Percentiles rank a stretch among this genome's conserved stretches.
These are phyloP conservation scores for Labeo catla DNA, from an alignment of 2,113 vertebrate species.

Conservation along the genomic window DNA sequence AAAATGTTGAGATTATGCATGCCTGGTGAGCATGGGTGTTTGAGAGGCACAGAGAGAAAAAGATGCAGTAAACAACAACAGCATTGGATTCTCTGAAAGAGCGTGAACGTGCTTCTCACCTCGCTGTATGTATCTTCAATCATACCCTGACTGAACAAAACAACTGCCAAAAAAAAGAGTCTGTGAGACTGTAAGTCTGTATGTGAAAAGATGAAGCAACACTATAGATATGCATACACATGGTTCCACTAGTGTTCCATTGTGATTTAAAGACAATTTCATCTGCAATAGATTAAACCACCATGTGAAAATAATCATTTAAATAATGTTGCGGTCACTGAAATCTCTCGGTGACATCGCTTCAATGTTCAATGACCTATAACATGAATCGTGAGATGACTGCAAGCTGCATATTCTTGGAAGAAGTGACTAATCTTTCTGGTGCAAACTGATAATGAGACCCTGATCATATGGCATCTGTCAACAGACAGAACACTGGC, in stretches of 20 bases:
- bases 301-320: not conserved
- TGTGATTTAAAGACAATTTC: not conserved
- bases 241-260: not conserved
- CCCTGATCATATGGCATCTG: conserved; percentile 32
- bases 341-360: not conserved
- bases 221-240: not conserved
- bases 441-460: conserved; percentile 43
- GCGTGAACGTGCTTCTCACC: not conserved
- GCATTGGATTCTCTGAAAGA: not conserved
- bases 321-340: not conserved
- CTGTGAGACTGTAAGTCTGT: not conserved
- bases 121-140: not conserved
- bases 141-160: not conserved
- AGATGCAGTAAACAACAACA: conserved; percentile 1
- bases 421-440: conserved; percentile 4
- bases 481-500: conserved; percentile 32
- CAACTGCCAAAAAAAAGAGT: not conserved
- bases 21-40: not conserved
- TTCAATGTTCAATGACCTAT: conserved; percentile 26
- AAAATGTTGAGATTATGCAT: not conserved
- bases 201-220: not conserved
- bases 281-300: not conserved
- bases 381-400: not conserved
- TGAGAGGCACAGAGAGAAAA: not conserved
- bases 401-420: conserved; percentile 17